Conservation (phyloP, 2,888 invertebrate genomes). For the Stenoptilia bipunctidactyla region DNA sequence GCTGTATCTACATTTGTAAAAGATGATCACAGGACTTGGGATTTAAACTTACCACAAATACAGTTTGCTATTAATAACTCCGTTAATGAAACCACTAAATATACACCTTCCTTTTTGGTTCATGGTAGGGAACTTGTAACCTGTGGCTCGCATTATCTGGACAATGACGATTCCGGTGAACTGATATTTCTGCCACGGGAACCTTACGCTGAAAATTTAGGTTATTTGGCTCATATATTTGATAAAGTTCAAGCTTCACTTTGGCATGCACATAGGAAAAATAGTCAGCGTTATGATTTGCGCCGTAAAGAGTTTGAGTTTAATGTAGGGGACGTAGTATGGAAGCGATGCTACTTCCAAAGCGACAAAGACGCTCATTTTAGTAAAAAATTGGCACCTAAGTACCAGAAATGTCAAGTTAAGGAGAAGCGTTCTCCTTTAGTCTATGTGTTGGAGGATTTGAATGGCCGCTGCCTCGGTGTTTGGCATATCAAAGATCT, state of each 20-base stretch:
- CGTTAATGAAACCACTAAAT: slow-evolving; percentile 16
- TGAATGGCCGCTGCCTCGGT: neutral
- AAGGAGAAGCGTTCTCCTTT: neutral
- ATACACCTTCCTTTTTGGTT: slow-evolving; percentile 7
- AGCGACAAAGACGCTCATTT: slow-evolving; percentile 17
- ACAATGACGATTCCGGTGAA: neutral
- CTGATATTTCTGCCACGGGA: slow-evolving; percentile 8
- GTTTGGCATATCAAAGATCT: slow-evolving; percentile 1
- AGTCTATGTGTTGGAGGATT: neutral
- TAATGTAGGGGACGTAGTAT: slow-evolving; percentile 14
- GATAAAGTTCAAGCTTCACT: slow-evolving; percentile 5
- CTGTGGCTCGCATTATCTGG: slow-evolving; percentile 9
- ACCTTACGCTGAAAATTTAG: slow-evolving; percentile 8
- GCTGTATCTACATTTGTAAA: slow-evolving; percentile 14
- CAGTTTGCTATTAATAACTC: slow-evolving; percentile 18
- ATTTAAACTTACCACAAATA: slow-evolving; percentile 12
- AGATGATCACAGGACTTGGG: slow-evolving; percentile 19
- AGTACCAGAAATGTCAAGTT: slow-evolving; percentile 10
- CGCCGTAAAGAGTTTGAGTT: slow-evolving; percentile 13
- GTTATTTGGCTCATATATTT: neutral
- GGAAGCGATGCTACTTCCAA: slow-evolving; percentile 12
- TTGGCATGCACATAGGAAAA: slow-evolving; percentile 4
- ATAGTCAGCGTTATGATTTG: slow-evolving; percentile 9
- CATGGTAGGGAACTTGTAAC: slow-evolving; percentile 9
- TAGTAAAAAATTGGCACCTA: slow-evolving; percentile 17